Conservation (phyloP, 1,140 invertebrate genomes). For the Lycorma delicatula region DNA sequence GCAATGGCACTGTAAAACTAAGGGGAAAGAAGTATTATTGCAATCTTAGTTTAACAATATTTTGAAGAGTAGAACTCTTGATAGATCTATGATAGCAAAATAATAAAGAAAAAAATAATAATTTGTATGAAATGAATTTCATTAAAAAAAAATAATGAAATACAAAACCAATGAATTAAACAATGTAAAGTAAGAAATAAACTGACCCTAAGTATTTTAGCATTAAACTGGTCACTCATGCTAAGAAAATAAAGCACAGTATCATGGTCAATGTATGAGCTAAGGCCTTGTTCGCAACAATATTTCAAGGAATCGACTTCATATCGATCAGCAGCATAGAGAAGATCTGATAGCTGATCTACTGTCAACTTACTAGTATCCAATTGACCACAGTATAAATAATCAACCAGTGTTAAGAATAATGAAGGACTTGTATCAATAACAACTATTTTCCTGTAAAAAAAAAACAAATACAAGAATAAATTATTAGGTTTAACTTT, state of each 20-base stretch:
- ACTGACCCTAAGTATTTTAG: constrained; percentile 48
- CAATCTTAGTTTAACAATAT: too few relatives aligned
- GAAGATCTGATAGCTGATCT: constrained; percentile 54
- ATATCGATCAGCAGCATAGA: constrained; percentile 49
- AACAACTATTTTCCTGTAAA: constrained; percentile 52
- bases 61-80: background rate
- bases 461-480: constrained; percentile 18
- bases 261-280: constrained; percentile 50
- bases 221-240: constrained; percentile 57
- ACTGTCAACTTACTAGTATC: constrained; percentile 40
- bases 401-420: constrained; percentile 51
- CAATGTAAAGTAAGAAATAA: constrained; percentile 10
- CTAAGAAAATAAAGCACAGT: constrained; percentile 54
- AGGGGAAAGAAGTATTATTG: too few relatives aligned
- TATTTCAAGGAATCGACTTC: constrained; percentile 49
- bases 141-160: background rate
- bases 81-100: background rate
- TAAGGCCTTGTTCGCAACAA: constrained; percentile 50
- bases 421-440: constrained; percentile 54
- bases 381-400: constrained; percentile 53
- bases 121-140: background rate
- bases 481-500: too few relatives aligned
- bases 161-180: background rate
- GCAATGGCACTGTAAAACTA: too few relatives aligned
- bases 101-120: background rate